These are phyloP conservation scores for Drosophila recens DNA, from an alignment of 2,888 invertebrate genomes.

Conservation along the genomic window DNA sequence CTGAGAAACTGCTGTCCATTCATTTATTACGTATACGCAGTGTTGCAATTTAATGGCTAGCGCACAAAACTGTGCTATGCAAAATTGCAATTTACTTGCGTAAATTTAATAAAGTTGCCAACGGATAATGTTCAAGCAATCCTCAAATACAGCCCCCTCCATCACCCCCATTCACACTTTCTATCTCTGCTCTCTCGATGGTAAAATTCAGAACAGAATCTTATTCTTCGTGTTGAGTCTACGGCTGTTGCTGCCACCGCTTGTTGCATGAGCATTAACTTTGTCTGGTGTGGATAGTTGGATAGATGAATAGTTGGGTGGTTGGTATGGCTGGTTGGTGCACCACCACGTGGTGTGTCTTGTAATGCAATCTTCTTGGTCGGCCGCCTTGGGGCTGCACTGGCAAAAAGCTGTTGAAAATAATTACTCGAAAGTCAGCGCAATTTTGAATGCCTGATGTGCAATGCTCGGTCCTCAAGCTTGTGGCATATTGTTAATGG, in stretches of 20 bases:
- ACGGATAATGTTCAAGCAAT: constrained; percentile 29
- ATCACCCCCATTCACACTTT: background rate
- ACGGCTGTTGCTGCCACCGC: constrained; percentile 26
- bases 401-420: constrained; percentile 70
- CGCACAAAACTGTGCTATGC: constrained; percentile 52
- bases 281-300: background rate
- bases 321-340: background rate
- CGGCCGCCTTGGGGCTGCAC: constrained; percentile 55
- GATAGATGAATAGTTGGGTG: background rate
- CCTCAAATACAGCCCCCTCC: background rate
- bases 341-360: constrained; percentile 7
- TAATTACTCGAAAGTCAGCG: constrained; percentile 68
- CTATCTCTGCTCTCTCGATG: background rate
- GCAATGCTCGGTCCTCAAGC: constrained; percentile 9
- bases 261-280: constrained; percentile 35
- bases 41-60: constrained; percentile 40
- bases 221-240: constrained; percentile 15
- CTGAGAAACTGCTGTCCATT: constrained; percentile 28
- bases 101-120: constrained; percentile 70
- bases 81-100: constrained; percentile 75
- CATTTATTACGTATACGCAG: constrained; percentile 63
- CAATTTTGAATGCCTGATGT: constrained; percentile 38
- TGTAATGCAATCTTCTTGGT: constrained; percentile 66
- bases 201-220: constrained; percentile 19
- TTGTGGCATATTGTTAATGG: constrained; percentile 34